Percentiles rank a stretch among this genome's conserved stretches.
phyloP scores from a whole-genome alignment of 2,113 vertebrate species.

The Takifugu bimaculatus region DNA sequence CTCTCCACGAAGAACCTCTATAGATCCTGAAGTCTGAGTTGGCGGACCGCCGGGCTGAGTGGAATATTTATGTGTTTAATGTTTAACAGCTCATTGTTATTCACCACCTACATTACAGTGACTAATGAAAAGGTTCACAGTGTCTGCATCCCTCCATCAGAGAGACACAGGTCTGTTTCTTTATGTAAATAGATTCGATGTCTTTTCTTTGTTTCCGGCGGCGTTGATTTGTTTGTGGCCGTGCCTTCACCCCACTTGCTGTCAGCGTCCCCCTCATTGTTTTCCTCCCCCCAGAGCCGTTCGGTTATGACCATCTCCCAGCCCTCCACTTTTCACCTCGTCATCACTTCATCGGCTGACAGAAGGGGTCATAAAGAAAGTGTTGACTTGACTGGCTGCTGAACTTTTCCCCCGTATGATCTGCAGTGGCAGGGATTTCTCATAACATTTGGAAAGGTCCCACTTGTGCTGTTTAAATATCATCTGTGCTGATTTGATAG shows the following conservation, averaged over 20 bases:
- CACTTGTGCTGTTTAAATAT: too few relatives aligned
- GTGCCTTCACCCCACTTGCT: constrained; percentile 5
- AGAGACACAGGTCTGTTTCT: background rate
- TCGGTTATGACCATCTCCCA: constrained; percentile 39
- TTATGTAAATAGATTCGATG: background rate
- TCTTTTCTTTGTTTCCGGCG: too few relatives aligned
- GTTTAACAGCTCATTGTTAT: constrained; percentile 34
- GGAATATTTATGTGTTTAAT: constrained; percentile 22
- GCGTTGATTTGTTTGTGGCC: background rate
- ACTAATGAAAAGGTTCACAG: constrained; percentile 10
- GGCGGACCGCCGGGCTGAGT: constrained; percentile 3
- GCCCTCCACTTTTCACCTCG: constrained; percentile 53
- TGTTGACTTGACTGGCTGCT: constrained; percentile 57
- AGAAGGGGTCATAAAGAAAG: constrained; percentile 59
- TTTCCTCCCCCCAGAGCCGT: constrained; percentile 23
- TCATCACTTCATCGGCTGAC: constrained; percentile 62
- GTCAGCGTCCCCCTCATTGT: constrained; percentile 37
- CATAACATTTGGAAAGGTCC: too few relatives aligned
- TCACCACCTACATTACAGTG: constrained; percentile 17
- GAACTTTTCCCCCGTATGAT: constrained; percentile 47
- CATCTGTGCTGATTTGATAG: too few relatives aligned
- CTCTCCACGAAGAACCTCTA: constrained; percentile 2
- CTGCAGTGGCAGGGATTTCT: too few relatives aligned
- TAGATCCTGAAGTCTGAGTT: constrained; percentile 22
- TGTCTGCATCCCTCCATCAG: background rate